Conservation (phyloP, 1,140 invertebrate species). For the Cryptotermes secundus region DNA sequence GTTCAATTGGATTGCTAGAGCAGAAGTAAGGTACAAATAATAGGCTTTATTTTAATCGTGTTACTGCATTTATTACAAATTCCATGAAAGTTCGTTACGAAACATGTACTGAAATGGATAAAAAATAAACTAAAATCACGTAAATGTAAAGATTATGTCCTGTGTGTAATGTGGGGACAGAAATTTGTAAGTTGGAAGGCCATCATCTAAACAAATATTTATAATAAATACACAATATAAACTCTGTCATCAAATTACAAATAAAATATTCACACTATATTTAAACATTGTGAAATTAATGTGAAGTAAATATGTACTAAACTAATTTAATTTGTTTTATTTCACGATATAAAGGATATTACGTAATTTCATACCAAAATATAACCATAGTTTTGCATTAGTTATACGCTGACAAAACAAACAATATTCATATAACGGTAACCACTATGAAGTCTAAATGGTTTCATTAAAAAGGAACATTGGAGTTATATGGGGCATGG, state of each 20-base stretch:
- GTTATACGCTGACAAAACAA: not conserved
- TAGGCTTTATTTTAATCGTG: no score
- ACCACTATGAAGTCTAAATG: not conserved
- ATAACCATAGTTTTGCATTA: not conserved
- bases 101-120: not conserved
- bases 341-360: not conserved
- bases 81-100: not conserved
- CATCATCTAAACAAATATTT: not conserved
- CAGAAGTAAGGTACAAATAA: no score
- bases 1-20: no score
- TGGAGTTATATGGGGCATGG: not conserved
- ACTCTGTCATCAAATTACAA: not conserved
- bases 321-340: not conserved
- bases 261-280: not conserved
- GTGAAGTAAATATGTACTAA: not conserved
- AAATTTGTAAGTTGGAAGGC: not conserved
- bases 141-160: not conserved
- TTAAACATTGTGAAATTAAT: not conserved
- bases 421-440: not conserved
- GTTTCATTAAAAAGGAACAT: conserved; percentile 1
- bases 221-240: not conserved
- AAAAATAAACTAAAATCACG: not conserved
- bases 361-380: not conserved
- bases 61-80: no score
- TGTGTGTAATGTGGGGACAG: not conserved